Evolutionary conservation across 1,140 invertebrate genomes (phyloP), one percentile per base, ranked within the genome.

Genomic region (Olivierus martensii): DNA sequence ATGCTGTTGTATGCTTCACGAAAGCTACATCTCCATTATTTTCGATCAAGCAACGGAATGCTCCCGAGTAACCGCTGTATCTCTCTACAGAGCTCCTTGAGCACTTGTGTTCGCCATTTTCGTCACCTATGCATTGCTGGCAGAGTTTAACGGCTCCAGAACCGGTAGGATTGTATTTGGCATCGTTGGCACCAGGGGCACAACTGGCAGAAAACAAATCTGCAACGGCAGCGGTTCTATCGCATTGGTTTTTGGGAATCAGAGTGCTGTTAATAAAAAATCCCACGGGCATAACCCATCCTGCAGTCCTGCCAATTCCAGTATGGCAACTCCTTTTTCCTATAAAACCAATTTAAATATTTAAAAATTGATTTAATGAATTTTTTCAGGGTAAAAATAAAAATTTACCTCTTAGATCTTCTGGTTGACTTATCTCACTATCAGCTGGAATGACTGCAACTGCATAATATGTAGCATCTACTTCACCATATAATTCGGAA

Each of bases 11-110:
- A 39, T 59, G 59, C 9, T 87, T 85, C 1, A 85, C 82, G 69
- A 87, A 91, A 3, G 86, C 87, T 1, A 91, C 76, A 52, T 91
- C 76, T 1, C 86, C 87, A 1, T 77, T 76, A 42, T 83, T 80
- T 55, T 83, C 77, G 4, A 80, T 77, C 38, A 93, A 63, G 68
- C 88, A 93, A n/a, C 80, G 70, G 14, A 91, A 72, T 3, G 86
- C 83, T 1, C 88, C 87, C 39, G 84, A 79, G 63, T 88, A 87
- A 1, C 87, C 87, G 42, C 83, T 83, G 65, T 74, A 88, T 37
- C 61, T 42, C 49, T 56, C 52, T 52, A 49, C 39, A 3, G 51
- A 52, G 37, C 53, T 51, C 36, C 59, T 3, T n/a, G 57, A 35
- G 53, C 54, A 57, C 44, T 58, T 46, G 39, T 59, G 34, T 2